Base-by-base conservation (phyloP, 1,140 invertebrate species). In the Drosophila nebulosa region DNA sequence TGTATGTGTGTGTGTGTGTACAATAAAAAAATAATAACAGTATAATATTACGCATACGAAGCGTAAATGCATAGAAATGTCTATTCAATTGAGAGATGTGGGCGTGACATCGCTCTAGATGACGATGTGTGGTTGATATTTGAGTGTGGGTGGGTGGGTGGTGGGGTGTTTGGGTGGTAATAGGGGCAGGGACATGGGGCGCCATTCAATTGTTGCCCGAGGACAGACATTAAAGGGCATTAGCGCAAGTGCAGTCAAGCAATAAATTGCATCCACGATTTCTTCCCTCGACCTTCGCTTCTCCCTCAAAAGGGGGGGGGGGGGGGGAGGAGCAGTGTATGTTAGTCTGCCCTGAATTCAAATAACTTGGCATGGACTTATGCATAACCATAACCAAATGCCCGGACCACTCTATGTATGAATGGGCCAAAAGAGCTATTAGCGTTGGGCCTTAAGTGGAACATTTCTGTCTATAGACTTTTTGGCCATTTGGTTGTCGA, bases 251-350 rank as follows among this genome's bases (percentile, higher is more conserved):
- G 73, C 71, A 75, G 59, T 59, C 35, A 46, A 75, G 72, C 72
- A 75, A 75, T 75, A 75, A 75, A 75, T 75, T 75, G 73, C 73
- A 75, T 75, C 58, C 52, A 46, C 73, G 57, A 69, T 62, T 69
- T 74, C 57, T 58, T 27, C 16, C 16, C 16, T 16, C n/a, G 4
- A 3, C 4, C 3, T 39, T 5, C 2, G 5, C 9, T 6, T 2
- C 1, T 4, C 14, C 4, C 14, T 14, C 39, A 9, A 2, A 10
- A 9, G 16, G 16, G 16, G 16, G 7, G n/a, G 6, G 36, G 6
- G 4, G 36, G 2, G 4, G 14, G 36, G 36, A 16, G 36, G 32
- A 4, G 3, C 12, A n/a, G n/a, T 12, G 36, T n/a, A 7, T n/a
- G n/a, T n/a, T n/a, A n/a, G n/a, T n/a, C 14, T 42, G 39, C 14